A percentile compares a stretch with the other conserved stretches of the same genome.
Conservation (phyloP, 2,113 vertebrate genomes). For the Alligator sinensis region DNA sequence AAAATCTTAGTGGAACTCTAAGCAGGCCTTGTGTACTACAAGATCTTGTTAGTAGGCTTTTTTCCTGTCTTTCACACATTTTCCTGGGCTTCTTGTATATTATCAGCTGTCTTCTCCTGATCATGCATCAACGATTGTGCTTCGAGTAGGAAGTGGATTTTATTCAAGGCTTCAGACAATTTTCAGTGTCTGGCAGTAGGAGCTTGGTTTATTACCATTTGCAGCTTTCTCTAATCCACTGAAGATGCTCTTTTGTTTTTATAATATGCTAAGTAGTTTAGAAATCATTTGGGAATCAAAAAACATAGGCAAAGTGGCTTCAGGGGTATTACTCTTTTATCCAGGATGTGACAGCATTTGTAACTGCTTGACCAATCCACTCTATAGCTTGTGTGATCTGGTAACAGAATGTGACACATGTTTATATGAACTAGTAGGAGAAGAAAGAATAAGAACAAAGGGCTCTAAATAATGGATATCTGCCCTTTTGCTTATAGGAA, state of each 20-base stretch:
- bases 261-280: neutral
- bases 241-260: neutral
- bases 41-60: neutral
- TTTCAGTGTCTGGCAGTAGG: neutral
- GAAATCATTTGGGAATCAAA: neutral
- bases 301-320: neutral
- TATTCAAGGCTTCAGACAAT: neutral
- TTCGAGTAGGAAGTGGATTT: neutral
- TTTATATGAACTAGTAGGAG: neutral
- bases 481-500: neutral
- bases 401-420: neutral
- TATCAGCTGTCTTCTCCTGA: neutral
- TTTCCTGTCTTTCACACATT: neutral
- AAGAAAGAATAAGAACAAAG: fast-evolving
- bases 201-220: fast-evolving
- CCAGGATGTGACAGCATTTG: neutral
- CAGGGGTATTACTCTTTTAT: neutral
- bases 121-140: fast-evolving
- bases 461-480: neutral
- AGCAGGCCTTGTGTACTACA: neutral
- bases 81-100: neutral
- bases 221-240: neutral
- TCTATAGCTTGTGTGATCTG: neutral
- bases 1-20: neutral
- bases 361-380: neutral